Evolutionary conservation across 2,888 invertebrate species (phyloP), one percentile per base, ranked within the genome.

Genomic region (Rambutsinella grinnellia): DNA sequence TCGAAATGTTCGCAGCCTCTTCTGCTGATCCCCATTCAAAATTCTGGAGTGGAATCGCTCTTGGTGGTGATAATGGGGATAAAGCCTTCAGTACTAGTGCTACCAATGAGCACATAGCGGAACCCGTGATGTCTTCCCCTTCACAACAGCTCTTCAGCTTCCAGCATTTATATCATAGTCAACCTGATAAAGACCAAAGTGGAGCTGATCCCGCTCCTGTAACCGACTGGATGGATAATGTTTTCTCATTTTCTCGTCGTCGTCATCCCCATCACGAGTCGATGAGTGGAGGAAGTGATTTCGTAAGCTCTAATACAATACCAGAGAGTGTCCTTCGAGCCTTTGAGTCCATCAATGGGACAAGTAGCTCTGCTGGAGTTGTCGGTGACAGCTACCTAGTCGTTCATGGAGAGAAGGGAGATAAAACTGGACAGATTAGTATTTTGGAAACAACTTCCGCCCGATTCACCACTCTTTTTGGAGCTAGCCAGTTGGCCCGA

Each of bases 401-500:
- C 24, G 56, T 24, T 26, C 46, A 51, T 19, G 54, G 17, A 1
- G 54, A 19, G 1, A 47, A 19, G 0, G 26, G 49, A 5, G 75
- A 54, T 28, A 53, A 44, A 23, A 63, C 60, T n/a, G n/a, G 13
- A 6, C n/a, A 36, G 28, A n/a, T 46, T 71, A 19, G 62, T 74
- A 46, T 10, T 60, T 54, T 47, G 67, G 62, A 60, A 36, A 53
- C 68, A 6, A 62, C 76, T 23, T 26, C 69, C 27, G 54, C 63
- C 6, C 44, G 36, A 36, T 24, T 57, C 51, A 58, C 53, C 1
- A 57, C 61, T 2, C 36, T 5, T 13, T 67, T 77, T 36, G 68
- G 77, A 36, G 65, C 71, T 47, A 78, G 79, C 54, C 75, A 79
- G 23, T 47, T 81, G 6, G 72, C 79, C 46, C 67, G 67, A 61